phyloP scores from a whole-genome alignment of 2,113 vertebrate genomes.

The Pyrgilauda ruficollis region DNA sequence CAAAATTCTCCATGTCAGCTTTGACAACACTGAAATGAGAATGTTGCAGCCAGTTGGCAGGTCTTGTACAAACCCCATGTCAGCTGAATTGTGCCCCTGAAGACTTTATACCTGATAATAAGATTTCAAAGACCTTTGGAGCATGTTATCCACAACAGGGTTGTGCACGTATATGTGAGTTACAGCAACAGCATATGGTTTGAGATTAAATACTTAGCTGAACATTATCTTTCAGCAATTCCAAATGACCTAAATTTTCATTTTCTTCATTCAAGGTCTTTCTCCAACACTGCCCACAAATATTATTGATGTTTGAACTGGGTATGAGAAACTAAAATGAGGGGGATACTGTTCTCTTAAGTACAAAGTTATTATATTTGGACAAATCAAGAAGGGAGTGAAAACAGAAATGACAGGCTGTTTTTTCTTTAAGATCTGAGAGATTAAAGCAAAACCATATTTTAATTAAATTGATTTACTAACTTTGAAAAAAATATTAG shows the following conservation, averaged over 20 bases:
- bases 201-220: neutral
- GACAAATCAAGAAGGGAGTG: neutral
- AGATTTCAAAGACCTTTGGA: neutral
- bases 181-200: neutral
- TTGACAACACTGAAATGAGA: neutral
- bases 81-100: neutral
- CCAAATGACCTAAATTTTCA: neutral
- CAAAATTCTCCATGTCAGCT: neutral
- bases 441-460: conserved; percentile 15
- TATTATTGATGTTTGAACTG: neutral
- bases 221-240: neutral
- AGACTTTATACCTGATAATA: neutral
- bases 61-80: neutral
- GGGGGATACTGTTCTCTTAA: neutral
- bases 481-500: neutral
- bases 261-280: neutral
- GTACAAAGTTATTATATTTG: neutral
- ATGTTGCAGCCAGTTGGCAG: neutral
- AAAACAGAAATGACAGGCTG: neutral
- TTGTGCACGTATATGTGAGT: accelerated
- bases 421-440: neutral
- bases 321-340: neutral
- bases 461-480: conserved; percentile 10
- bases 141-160: neutral
- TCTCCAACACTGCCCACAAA: neutral